Evolutionary conservation across 2,888 invertebrate species (phyloP).

Genomic region (Hololepta plana): DNA sequence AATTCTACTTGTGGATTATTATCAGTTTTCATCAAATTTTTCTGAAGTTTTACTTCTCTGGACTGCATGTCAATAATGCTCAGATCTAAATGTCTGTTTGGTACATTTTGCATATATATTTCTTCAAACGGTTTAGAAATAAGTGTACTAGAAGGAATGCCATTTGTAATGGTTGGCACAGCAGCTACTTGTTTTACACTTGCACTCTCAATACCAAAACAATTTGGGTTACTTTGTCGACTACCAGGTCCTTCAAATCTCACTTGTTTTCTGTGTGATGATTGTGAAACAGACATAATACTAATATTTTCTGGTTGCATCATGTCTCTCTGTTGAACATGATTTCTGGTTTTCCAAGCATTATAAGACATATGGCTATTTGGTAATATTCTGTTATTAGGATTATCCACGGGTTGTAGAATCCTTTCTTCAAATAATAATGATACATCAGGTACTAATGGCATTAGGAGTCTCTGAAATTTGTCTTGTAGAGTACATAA

Average conservation of each 20-base stretch:
- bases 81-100: constrained; percentile 23
- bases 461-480: constrained; percentile 8
- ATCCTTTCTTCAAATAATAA: constrained; percentile 14
- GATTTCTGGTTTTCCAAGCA: constrained; percentile 16
- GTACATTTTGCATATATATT: constrained; percentile 25
- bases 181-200: constrained; percentile 2
- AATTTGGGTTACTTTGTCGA: neutral
- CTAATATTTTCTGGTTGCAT: constrained; percentile 7
- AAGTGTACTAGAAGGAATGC: too few relatives aligned
- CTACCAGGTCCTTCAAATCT: constrained; percentile 16
- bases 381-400: constrained; percentile 6
- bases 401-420: neutral
- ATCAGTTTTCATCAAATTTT: constrained; percentile 4
- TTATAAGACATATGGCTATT: constrained; percentile 12
- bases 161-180: neutral
- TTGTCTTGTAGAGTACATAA: neutral
- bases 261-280: constrained; percentile 19
- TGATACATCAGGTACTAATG: constrained; percentile 24
- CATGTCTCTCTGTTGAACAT: constrained; percentile 1
- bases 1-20: neutral
- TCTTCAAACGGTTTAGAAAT: constrained; percentile 19
- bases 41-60: constrained; percentile 7
- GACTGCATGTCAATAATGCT: constrained; percentile 22
- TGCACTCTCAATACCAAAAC: neutral
- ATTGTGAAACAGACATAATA: neutral